These are phyloP conservation scores for Brachystomella parvula DNA, from an alignment of 1,140 invertebrate genomes.

Conservation along the genomic window DNA sequence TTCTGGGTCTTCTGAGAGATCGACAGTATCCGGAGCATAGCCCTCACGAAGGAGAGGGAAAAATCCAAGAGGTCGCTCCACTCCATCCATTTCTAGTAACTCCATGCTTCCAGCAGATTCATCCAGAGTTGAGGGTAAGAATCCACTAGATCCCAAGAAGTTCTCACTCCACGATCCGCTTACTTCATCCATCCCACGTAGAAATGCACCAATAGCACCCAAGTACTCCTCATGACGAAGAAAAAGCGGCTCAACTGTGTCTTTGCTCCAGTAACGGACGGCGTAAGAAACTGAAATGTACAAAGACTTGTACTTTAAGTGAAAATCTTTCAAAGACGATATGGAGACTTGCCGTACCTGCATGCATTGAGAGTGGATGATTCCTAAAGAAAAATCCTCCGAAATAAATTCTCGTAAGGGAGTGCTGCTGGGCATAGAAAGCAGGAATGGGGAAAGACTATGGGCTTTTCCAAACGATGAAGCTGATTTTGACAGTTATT, in stretches of 20 bases:
- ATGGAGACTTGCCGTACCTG: slow-evolving; percentile 48
- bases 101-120: slow-evolving; percentile 44
- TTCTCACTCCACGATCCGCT: slow-evolving; percentile 66
- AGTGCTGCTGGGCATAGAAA: slow-evolving; percentile 60
- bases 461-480: slow-evolving; percentile 64
- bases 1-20: slow-evolving; percentile 72
- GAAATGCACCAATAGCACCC: slow-evolving; percentile 67
- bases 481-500: no score
- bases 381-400: slow-evolving; percentile 68
- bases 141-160: slow-evolving; percentile 51
- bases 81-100: slow-evolving; percentile 61
- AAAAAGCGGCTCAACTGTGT: slow-evolving; percentile 61
- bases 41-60: slow-evolving; percentile 55
- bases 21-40: slow-evolving; percentile 82
- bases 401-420: slow-evolving; percentile 61
- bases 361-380: slow-evolving; percentile 67
- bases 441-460: slow-evolving; percentile 51
- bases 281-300: slow-evolving; percentile 45
- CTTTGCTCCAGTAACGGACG: slow-evolving; percentile 69
- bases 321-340: not conserved
- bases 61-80: slow-evolving; percentile 53
- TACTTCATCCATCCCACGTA: slow-evolving; percentile 60
- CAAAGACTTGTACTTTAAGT: not conserved
- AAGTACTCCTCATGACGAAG: slow-evolving; percentile 69
- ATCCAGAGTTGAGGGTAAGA: no score